Evolutionary conservation across 2,888 invertebrate genomes (phyloP).

Genomic region (Aelia acuminata): DNA sequence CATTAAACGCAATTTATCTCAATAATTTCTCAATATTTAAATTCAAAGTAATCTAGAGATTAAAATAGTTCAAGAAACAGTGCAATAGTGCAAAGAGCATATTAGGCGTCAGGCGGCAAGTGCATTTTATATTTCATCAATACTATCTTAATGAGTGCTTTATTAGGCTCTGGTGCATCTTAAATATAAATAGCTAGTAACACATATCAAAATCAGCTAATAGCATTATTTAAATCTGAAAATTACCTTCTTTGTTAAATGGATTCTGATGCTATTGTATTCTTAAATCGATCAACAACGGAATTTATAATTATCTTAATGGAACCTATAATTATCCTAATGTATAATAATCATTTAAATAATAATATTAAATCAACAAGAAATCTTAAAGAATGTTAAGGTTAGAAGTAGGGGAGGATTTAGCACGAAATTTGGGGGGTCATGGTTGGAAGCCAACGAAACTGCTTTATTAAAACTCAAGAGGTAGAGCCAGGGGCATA

Average conservation of each 20-base stretch:
- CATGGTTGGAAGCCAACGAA: too few relatives aligned
- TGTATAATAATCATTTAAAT: too few relatives aligned
- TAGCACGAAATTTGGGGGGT: too few relatives aligned
- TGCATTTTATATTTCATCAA: background rate
- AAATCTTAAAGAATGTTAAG: too few relatives aligned
- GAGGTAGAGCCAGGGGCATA: too few relatives aligned
- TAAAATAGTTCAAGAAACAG: background rate
- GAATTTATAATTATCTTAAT: too few relatives aligned
- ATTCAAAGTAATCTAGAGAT: background rate
- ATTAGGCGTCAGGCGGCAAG: background rate
- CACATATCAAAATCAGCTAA: background rate
- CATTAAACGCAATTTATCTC: background rate
- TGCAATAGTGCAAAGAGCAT: conserved; percentile 13
- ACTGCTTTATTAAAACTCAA: too few relatives aligned
- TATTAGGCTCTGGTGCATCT: background rate
- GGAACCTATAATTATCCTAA: too few relatives aligned
- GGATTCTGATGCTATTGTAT: background rate
- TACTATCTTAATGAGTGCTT: background rate
- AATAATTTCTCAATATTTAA: background rate
- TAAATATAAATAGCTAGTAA: background rate
- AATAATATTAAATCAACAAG: too few relatives aligned
- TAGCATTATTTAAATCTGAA: conserved; percentile 8
- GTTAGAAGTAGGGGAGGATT: too few relatives aligned
- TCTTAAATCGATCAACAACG: background rate
- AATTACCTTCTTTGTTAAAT: background rate